Evolutionary conservation across 2,888 invertebrate species (phyloP).

Genomic region (Polydesmus complanatus): DNA sequence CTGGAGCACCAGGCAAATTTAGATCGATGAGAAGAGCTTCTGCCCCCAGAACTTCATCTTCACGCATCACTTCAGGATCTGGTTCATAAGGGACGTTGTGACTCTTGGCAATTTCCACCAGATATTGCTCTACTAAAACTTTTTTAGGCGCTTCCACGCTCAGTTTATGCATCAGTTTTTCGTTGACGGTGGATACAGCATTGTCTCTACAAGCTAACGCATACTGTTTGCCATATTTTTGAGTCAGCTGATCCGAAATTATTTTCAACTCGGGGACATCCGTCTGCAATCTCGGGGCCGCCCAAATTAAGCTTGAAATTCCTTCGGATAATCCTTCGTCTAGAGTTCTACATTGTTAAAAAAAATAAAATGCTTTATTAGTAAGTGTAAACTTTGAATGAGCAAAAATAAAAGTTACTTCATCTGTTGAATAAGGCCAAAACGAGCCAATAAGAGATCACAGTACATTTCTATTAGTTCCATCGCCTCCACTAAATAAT

Average conservation of each 20-base stretch:
- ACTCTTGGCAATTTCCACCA: slow-evolving; percentile 92
- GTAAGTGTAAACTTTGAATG: not conserved
- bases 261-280: slow-evolving; percentile 56
- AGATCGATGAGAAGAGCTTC: slow-evolving; percentile 50
- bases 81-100: slow-evolving; percentile 91
- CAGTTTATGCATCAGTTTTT: slow-evolving; percentile 84
- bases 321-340: slow-evolving; percentile 94
- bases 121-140: slow-evolving; percentile 78
- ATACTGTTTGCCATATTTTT: slow-evolving; percentile 89
- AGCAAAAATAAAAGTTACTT: slow-evolving; percentile 45
- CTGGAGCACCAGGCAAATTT: slow-evolving; percentile 12
- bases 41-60: slow-evolving; percentile 39
- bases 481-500: slow-evolving; percentile 98
- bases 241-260: slow-evolving; percentile 72
- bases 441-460: slow-evolving; percentile 86
- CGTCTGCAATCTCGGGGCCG: slow-evolving; percentile 65
- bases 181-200: slow-evolving; percentile 65
- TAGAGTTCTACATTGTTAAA: slow-evolving; percentile 41
- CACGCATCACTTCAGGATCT: slow-evolving; percentile 73
- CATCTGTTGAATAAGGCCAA: slow-evolving; percentile 92
- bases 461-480: slow-evolving; percentile 99
- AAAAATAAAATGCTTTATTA: not conserved
- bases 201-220: slow-evolving; percentile 72
- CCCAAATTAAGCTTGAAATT: slow-evolving; percentile 93
- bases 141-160: slow-evolving; percentile 91